Base-by-base conservation (phyloP, 2,113 vertebrate species). In the Paracanthobrama guichenoti region DNA sequence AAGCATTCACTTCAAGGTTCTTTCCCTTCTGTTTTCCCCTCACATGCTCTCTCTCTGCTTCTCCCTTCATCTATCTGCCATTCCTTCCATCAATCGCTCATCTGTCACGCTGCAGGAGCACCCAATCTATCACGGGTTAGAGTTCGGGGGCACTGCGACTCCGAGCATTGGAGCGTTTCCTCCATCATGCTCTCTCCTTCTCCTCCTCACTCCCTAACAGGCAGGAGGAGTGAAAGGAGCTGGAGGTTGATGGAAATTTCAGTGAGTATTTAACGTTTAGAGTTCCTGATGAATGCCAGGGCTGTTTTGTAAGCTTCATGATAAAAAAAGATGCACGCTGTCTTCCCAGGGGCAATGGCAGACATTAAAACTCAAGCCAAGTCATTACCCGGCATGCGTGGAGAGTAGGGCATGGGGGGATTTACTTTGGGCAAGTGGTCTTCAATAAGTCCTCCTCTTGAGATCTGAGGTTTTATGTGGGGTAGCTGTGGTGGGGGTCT, bases 91-190 rank as follows among this genome's bases (percentile, higher is more conserved):
- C 88, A 88, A 81, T 85, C 89, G 92, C 91, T 93, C 89, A 88
- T 94, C 93, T 94, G 94, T 94, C 94, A 93, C 87, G 85, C 91
- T 91, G 85, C 86, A 92, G 93, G 92, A 93, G 94, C 93, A 94
- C 90, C 93, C 93, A 95, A 95, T 95, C 94, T 93, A 94, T 95
- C 94, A 95, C 85, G 84, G 92, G 91, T 94, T 90, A 86, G 87
- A 86, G 84, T 88, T 88, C 77, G 71, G 84, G 84, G 84, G 81
- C 87, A 83, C 55, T 46, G 72, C 59, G 75, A 80, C 84, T 87
- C 82, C 18, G 50, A 83, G 81, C 75, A 53, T 50, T 86, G 50
- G 14, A 84, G 86, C 72, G 44, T 71, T 48, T 48, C 69, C 84
- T 77, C 83, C 76, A 84, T 82, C 55, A 79, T 42, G 18, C 79